Percentiles rank a stretch among this genome's conserved stretches.
Evolutionary conservation across 2,113 vertebrate genomes (phyloP).

Genomic region (Fregata magnificens): DNA sequence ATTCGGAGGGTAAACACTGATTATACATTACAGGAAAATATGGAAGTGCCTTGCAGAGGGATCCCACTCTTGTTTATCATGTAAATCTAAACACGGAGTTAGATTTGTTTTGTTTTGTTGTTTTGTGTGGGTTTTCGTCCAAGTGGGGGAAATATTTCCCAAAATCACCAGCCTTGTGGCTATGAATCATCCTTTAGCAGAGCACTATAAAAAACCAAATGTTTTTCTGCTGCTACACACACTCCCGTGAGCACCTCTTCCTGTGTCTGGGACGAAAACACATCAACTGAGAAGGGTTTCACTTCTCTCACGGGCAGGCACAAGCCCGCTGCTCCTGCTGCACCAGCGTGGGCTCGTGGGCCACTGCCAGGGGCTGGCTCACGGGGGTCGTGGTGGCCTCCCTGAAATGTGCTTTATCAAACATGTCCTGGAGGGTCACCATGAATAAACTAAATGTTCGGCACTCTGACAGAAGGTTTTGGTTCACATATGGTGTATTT

Average conservation of each 20-base stretch:
- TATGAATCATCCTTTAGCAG: background rate
- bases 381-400: rapidly evolving
- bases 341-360: rapidly evolving
- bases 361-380: background rate
- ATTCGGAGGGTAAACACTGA: background rate
- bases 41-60: background rate
- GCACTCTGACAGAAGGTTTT: background rate
- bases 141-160: background rate
- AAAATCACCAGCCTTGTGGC: background rate
- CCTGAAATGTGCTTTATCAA: background rate
- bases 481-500: background rate
- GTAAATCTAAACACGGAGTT: background rate
- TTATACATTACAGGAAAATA: background rate
- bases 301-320: background rate
- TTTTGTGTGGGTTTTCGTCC: background rate
- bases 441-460: background rate
- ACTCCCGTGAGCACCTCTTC: background rate
- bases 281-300: background rate
- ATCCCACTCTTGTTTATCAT: background rate
- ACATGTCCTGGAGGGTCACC: background rate
- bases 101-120: background rate
- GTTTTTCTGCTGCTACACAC: background rate
- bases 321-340: background rate
- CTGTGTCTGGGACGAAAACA: rapidly evolving
- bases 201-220: background rate